phyloP scores from a whole-genome alignment of 2,797 vertebrate species.

The Phalanger gymnotis region DNA sequence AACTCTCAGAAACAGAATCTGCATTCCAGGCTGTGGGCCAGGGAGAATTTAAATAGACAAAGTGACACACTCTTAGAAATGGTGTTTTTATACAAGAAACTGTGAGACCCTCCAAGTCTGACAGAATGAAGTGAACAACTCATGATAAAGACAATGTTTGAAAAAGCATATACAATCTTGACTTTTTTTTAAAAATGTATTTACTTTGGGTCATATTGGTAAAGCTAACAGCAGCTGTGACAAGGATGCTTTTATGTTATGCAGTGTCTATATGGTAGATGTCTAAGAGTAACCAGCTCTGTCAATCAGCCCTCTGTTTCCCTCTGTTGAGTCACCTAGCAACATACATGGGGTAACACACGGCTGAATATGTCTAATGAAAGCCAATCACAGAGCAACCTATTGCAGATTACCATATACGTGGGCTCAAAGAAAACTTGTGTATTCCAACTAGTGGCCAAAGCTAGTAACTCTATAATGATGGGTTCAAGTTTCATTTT shows the following conservation, averaged over 20 bases:
- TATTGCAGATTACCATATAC: not conserved
- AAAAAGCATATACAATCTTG: conserved; percentile 41
- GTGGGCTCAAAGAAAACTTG: conserved; percentile 46
- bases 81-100: conserved; percentile 78
- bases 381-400: conserved; percentile 58
- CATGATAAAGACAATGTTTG: conserved; percentile 54
- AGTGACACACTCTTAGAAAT: conserved; percentile 80
- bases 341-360: conserved; percentile 45
- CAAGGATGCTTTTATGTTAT: conserved; percentile 59
- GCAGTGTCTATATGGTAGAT: conserved; percentile 49
- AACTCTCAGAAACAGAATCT: conserved; percentile 82
- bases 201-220: conserved; percentile 51
- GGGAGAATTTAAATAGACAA: conserved; percentile 79
- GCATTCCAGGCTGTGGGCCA: conserved; percentile 83
- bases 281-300: conserved; percentile 64
- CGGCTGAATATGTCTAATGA: conserved; percentile 2
- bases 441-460: conserved; percentile 25
- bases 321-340: conserved; percentile 72
- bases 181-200: conserved; percentile 55
- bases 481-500: conserved; percentile 24
- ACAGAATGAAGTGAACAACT: conserved; percentile 70
- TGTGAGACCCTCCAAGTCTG: conserved; percentile 68
- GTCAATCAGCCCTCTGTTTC: conserved; percentile 73
- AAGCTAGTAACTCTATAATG: conserved; percentile 39
- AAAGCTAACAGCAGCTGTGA: conserved; percentile 61